Percentiles rank a stretch among this genome's conserved stretches.
These are phyloP conservation scores for Diprion similis DNA, from an alignment of 1,140 invertebrate genomes.

Conservation along the genomic window DNA sequence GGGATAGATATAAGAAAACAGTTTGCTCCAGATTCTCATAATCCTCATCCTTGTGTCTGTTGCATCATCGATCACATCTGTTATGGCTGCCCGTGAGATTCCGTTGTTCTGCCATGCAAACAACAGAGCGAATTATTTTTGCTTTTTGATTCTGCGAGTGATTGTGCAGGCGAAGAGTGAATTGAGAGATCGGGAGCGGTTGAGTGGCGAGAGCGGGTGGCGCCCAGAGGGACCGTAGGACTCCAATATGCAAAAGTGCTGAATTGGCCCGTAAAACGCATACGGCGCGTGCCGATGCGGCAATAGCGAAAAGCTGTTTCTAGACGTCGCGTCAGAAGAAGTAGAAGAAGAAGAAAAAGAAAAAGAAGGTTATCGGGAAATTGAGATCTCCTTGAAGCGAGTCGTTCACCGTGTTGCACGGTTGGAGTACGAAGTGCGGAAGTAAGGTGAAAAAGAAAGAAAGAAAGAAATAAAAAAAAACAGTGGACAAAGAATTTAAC, in stretches of 20 bases:
- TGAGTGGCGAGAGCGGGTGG: not conserved
- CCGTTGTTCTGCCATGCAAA: too few relatives aligned
- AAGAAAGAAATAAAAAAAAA: conserved; percentile 25
- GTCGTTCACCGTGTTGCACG: conserved; percentile 17
- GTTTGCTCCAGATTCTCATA: too few relatives aligned
- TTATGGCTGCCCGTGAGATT: too few relatives aligned
- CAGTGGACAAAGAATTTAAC: conserved; percentile 18
- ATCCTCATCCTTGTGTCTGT: too few relatives aligned
- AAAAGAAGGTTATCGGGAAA: conserved; percentile 29
- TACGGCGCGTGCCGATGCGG: conserved; percentile 56
- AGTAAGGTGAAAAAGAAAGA: conserved; percentile 18
- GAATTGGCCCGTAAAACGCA: conserved; percentile 60
- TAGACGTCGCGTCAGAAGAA: conserved; percentile 32
- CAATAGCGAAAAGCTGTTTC: conserved; percentile 33
- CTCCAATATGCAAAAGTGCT: conserved; percentile 58
- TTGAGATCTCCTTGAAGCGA: conserved; percentile 22
- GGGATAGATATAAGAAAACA: too few relatives aligned
- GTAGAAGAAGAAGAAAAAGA: not conserved
- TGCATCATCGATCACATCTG: too few relatives aligned
- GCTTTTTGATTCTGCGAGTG: too few relatives aligned
- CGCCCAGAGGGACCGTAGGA: not conserved
- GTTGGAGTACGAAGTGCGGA: not conserved
- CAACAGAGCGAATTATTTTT: too few relatives aligned
- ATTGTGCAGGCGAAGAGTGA: too few relatives aligned
- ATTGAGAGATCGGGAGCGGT: too few relatives aligned